Base-by-base conservation (phyloP, 2,888 invertebrate species). In the Orthosia cruda region DNA sequence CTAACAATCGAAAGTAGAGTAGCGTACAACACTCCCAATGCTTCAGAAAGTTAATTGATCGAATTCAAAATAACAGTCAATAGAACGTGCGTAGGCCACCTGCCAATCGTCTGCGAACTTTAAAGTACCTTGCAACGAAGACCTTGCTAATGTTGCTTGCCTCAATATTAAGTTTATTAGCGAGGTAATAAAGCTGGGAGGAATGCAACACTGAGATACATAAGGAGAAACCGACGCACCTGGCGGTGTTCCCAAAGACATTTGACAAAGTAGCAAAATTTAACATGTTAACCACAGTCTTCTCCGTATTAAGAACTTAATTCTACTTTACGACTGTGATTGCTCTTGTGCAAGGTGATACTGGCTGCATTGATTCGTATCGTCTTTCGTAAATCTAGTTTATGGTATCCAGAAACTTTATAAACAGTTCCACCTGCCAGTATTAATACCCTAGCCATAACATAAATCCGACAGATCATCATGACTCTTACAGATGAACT, bases 111-210 rank as follows among this genome's bases (percentile, higher is more conserved):
- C 52, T 78, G 63, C 78, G 78, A 78, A 78, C 84, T 78, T 84
- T 80, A 84, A 72, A 80, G 80, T 80, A 66, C 80, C 84, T 84
- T 80, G 84, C 65, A 63, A 12, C 57, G 47, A 55, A 80, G 79
- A 84, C 79, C 80, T 80, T 84, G 80, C 23, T 72, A 80, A 79
- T 80, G 72, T 84, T 73, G 80, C 73, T 80, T 63, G 62, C 84
- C 80, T 80, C 16, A 63, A 72, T 63, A 71, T 54, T 63, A 62
- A 84, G 62, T 84, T 66, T 71, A 84, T 80, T 63, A 67, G 23
- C 66, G 54, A 80, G 58, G 72, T 58, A 80, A 84, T 80, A 80
- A 61, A 79, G 26, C n/a, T 50, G 50, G 49, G 18, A 40, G 58
- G 58, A 67, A 63, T 64, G 72, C 45, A 57, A 47, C 45, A 52